These are phyloP conservation scores for Phenganax marumi DNA, from an alignment of 92 coral and sea anemone genomes.

Conservation along the genomic window DNA sequence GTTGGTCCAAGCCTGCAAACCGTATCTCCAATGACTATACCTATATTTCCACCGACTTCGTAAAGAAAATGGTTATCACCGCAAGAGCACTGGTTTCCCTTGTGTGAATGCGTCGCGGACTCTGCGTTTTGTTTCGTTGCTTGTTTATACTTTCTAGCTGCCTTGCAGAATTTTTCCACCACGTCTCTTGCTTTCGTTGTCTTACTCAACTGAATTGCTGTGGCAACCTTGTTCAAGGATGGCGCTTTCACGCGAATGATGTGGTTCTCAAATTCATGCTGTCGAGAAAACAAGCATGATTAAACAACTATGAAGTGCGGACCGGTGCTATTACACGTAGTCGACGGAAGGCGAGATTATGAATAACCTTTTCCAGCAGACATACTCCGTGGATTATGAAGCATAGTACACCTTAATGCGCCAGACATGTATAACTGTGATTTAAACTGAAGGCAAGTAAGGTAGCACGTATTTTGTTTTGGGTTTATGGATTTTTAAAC, in stretches of 20 bases:
- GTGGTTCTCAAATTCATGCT: slow-evolving; percentile 89
- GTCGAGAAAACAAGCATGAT: not conserved
- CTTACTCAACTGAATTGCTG: slow-evolving; percentile 83
- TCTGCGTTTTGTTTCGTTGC: not conserved
- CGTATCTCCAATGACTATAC: slow-evolving; percentile 37
- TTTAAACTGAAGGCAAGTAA: not conserved
- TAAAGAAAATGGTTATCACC: slow-evolving; percentile 74
- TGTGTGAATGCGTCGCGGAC: slow-evolving; percentile 58
- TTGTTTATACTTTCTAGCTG: not conserved
- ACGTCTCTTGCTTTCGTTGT: slow-evolving; percentile 83
- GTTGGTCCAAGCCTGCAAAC: not conserved
- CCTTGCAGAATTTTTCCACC: slow-evolving; percentile 75
- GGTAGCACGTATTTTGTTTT: no score
- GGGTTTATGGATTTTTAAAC: no score
- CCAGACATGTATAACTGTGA: not conserved
- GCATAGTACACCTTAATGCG: no score
- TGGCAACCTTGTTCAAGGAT: slow-evolving; percentile 80
- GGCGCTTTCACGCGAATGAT: slow-evolving; percentile 96
- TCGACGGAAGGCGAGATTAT: no score
- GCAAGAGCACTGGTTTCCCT: slow-evolving; percentile 81
- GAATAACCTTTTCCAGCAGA: no score
- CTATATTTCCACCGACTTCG: slow-evolving; percentile 95
- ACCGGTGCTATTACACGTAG: not conserved
- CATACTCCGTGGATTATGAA: no score
- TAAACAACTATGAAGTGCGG: not conserved